Base-by-base conservation (phyloP, 2,113 vertebrate genomes). In the Silurus asotus region DNA sequence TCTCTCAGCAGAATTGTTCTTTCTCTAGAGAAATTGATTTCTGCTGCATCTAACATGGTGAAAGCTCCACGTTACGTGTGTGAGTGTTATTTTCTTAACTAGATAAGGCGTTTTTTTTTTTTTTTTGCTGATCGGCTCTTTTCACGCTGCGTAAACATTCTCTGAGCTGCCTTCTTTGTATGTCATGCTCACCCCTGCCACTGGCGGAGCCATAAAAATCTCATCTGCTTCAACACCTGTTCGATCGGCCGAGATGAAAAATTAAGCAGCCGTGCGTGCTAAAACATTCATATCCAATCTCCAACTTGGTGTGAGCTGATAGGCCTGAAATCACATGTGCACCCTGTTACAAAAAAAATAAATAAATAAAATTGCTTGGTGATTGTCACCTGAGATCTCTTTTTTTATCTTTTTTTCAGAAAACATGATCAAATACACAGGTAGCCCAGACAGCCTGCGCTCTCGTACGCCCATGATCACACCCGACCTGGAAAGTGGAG, bases 401-500 rank as follows among this genome's bases (percentile, higher is more conserved):
- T 80, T 20, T 80, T 25, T 64, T 10, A 59, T 19, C 87, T 56
- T 51, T 81, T 25, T 49, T 72, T 74, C 96, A 99, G 98, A 99
- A 87, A 99, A 99, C 91, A 98, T 99, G 97, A 99, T 99, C 92
- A 97, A 97, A 84, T 99, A 98, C 93, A 98, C 98, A 0, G 98
- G 98, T 83, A 99, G 98, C 88, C 98, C 98, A 0, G 98, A 99
- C 92, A 99, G 98, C 91, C 95, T 99, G 88, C 97, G 98, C 8
- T 99, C 98, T 0, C 97, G 98, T 82, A 97, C 98, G 0, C 98
- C 98, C 53, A 99, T 99, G 98, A 99, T 37, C 37, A 37, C 37
- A 37, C 37, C 37, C 37, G 37, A 37, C 37, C 37, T 37, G 37
- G 37, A 37, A 37, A 37, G 37, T 37, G 37, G 37, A 37, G 37